These are phyloP conservation scores for Tetragonisca angustula DNA, from an alignment of 2,888 invertebrate genomes.

Conservation along the genomic window DNA sequence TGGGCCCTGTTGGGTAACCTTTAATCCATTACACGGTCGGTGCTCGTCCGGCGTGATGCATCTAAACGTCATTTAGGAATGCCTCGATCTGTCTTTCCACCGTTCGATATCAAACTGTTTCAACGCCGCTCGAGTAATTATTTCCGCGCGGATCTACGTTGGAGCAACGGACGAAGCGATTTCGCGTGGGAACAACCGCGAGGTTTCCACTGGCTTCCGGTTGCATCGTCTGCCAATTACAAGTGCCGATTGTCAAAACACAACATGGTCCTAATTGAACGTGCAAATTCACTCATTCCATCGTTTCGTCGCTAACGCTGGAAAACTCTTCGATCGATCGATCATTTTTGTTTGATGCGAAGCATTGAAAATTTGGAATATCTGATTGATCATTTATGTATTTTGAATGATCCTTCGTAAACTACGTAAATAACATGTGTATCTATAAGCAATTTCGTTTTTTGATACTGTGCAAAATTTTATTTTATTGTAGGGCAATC, in stretches of 20 bases:
- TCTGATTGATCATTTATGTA: too few relatives aligned
- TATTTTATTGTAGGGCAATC: too few relatives aligned
- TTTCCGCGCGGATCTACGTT: not conserved
- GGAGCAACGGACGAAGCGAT: not conserved
- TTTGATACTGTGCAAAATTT: too few relatives aligned
- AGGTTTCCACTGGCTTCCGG: not conserved
- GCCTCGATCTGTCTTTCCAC: conserved; percentile 30
- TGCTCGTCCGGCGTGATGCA: conserved; percentile 21
- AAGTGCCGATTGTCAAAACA: not conserved
- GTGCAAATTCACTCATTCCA: not conserved
- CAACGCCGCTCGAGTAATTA: conserved; percentile 31
- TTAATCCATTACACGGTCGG: conserved; percentile 51
- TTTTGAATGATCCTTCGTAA: too few relatives aligned
- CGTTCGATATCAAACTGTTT: conserved; percentile 28
- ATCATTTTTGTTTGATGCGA: too few relatives aligned
- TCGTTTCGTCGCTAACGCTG: too few relatives aligned
- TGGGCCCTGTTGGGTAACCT: conserved; percentile 41
- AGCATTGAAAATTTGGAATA: too few relatives aligned
- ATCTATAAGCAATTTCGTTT: too few relatives aligned
- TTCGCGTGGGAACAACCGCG: not conserved
- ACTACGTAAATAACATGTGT: too few relatives aligned
- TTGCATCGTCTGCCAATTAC: not conserved
- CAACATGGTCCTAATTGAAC: too few relatives aligned
- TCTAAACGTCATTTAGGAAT: conserved; percentile 48
- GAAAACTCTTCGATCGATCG: too few relatives aligned